Evolutionary conservation across 1,140 invertebrate genomes (phyloP), one percentile per base, ranked within the genome.

Genomic region (Orussus abietinus): DNA sequence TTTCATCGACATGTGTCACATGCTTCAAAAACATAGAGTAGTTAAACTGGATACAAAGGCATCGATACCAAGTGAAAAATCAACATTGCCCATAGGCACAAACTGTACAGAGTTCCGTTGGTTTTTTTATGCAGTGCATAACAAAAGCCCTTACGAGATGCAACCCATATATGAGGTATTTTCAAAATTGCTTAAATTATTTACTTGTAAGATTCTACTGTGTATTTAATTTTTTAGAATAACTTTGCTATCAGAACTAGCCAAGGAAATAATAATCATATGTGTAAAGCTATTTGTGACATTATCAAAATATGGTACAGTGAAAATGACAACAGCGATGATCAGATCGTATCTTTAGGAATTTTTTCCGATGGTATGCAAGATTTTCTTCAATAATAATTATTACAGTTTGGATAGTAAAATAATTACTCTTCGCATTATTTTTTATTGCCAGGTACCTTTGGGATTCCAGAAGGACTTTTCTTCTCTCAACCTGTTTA

Each of bases 281-380:
- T 47, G 29, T 59, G 51, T 22, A 54, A 30, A 51, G 56, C 56
- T 5, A 45, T 59, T 20, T 59, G 56, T 22, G 48, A 59, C 41
- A 31, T 59, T 12, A 29, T 59, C 14, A 53, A 45, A 45, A 32
- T 59, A 18, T 59, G 56, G 56, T 59, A 49, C 6, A 17, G 28
- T 12, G 17, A 42, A 0, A 26, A 42, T 21, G 14, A 39, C 11
- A 19, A 35, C 4, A 45, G 48, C 10, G 47, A 34, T 3, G 51
- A 56, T 45, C 47, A 56, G 35, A 56, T 59, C 42, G 51, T 59
- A 25, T 47, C 48, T 17, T 42, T 59, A 19, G 56, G 56, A 25
- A 45, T 59, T 18, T 30, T 13, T 26, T 59, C 56, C 7, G 38
- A 59, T 38, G 53, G 56, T 54, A 46, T 39, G 20, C 14, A 40